Evolutionary conservation across 2,113 vertebrate genomes (phyloP), one percentile per base, ranked within the genome.

Genomic region (Dryoscopus gambensis): DNA sequence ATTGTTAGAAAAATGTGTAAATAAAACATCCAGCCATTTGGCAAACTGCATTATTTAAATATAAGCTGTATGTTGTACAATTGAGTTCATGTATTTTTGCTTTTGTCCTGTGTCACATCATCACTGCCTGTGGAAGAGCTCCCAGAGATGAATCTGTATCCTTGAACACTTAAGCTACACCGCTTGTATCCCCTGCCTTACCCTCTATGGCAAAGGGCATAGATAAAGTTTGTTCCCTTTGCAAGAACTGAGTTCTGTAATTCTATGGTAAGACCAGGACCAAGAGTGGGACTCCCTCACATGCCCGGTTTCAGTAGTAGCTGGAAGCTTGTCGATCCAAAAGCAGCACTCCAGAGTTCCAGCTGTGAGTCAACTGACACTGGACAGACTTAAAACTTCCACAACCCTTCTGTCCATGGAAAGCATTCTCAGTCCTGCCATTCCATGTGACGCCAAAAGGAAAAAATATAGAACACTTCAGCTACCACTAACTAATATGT

Each of bases 301-400:
- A 21, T 11, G 13, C 30, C 16, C 2, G 0, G 33, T 59, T 80
- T 73, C 71, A 37, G 37, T 3, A 60, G 28, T 9, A 75, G 33
- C 35, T 76, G 91, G 27, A 87, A 65, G 22, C 16, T 69, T 80
- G 64, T 17, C 9, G 33, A 40, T 39, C 49, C 8, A 2, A 7
- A 50, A 77, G 37, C n/a, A 73, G 50, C 28, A 7, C 15, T 49
- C 19, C 42, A 18, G n/a, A 33, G 33, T 37, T 84, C n/a, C 59
- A 59, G 30, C 33, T 55, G 33, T 13, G n/a, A 0, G 0, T n/a
- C 37, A 39, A 30, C 14, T 0, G 0, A 33, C 0, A 2, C 40
- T 40, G 68, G 59, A 44, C 18, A 42, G 33, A 28, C 6, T 30
- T 69, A 25, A 64, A 73, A 40, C 53, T 67, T 79, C 35, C 15